Percentiles rank a stretch among this genome's conserved stretches.
Evolutionary conservation across 2,113 vertebrate genomes (phyloP).

Genomic region (Chiloscyllium plagiosum): DNA sequence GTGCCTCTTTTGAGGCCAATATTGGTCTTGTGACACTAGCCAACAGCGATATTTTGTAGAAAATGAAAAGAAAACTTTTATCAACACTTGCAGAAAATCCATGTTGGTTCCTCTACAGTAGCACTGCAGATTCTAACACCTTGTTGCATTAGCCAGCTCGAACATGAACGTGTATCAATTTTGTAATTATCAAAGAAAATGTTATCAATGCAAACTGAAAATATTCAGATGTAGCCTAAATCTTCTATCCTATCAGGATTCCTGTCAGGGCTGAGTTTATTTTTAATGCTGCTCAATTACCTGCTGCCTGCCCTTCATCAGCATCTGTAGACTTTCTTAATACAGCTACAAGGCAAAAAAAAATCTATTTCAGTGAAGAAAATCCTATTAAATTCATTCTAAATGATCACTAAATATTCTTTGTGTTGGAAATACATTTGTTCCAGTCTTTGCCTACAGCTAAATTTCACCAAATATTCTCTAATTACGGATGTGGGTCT

Average conservation of each 20-base stretch:
- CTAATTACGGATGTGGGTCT: background rate
- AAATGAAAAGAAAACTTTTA: background rate
- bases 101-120: background rate
- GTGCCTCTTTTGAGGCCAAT: background rate
- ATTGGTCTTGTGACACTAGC: background rate
- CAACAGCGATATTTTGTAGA: background rate
- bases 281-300: background rate
- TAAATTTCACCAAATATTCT: too few species aligned
- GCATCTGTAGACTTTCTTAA: background rate
- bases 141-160: background rate
- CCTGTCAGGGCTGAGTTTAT: background rate
- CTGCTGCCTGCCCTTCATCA: background rate
- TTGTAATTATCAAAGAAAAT: background rate
- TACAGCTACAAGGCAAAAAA: background rate
- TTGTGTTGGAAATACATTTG: background rate
- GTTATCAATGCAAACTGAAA: background rate
- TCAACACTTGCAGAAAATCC: background rate
- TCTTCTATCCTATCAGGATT: background rate
- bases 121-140: background rate
- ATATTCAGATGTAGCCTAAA: background rate
- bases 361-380: background rate
- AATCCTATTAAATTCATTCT: background rate
- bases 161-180: background rate
- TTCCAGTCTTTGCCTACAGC: background rate
- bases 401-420: background rate